Evolutionary conservation across 2,797 vertebrate genomes (phyloP), one percentile per base, ranked within the genome.

Genomic region (Nannoperca australis): DNA sequence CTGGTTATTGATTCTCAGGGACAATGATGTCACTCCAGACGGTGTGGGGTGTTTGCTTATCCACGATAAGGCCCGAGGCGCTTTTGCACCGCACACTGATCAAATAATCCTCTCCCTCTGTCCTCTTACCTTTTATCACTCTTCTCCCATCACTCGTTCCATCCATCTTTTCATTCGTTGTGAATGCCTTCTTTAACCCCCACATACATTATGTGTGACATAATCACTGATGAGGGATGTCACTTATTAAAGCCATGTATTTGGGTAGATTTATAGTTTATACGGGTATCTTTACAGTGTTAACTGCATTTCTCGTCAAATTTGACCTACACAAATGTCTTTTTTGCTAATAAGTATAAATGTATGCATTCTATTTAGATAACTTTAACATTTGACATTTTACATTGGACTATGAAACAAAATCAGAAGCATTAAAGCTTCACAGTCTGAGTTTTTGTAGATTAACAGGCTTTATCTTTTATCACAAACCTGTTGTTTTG

Each of bases 1-100:
- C 91, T 93, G 85, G 92, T 93, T 94, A 93, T 93, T 94, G 94
- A 94, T 94, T 94, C 91, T 86, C 85, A 71, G 89, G 85, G 90
- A 91, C 88, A 82, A 75, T 94, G 92, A 93, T 94, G 94, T 94
- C 91, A 94, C 92, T 92, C 85, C 83, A 93, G 92, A 85, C 79
- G 79, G 78, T 78, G 83, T 24, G 27, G 58, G 62, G 67, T 94
- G 93, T 94, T 94, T 93, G 86, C 92, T 94, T 93, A 94, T 91
- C 92, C 92, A 91, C 87, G 92, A 93, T 93, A 91, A 89, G 88
- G 91, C 82, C 79, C 53, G 66, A 87, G 90, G 89, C 49, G 86
- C 91, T 89, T 85, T 82, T 90, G 83, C 79, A 58, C 76, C 30
- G 56, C 81, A 36, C 79, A 30, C 91, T 93, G 82, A 72, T 92